Conservation (phyloP, 2,797 vertebrate genomes). For the Chelmon rostratus region DNA sequence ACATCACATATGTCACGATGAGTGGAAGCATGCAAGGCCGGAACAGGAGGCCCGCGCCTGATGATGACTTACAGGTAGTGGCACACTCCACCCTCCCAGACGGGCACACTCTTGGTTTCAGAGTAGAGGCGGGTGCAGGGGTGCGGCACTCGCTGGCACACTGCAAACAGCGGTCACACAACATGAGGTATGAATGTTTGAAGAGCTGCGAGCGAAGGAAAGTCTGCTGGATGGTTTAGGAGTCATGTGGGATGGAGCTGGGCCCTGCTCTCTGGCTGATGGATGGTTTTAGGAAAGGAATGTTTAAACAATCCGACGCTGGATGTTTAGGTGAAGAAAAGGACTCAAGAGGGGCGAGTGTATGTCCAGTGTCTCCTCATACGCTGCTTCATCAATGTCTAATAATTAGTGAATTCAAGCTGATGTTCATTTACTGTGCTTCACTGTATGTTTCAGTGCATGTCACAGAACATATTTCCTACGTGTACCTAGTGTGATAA, state of each 20-base stretch:
- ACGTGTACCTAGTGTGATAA: neutral
- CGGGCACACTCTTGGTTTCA: conserved; percentile 93
- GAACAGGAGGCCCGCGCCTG: neutral
- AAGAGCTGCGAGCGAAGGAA: conserved; percentile 21
- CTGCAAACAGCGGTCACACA: conserved; percentile 82
- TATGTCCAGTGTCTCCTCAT: conserved; percentile 41
- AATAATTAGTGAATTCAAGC: conserved; percentile 24
- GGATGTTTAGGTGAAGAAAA: conserved; percentile 71
- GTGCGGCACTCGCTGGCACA: conserved; percentile 92
- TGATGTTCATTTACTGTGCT: neutral
- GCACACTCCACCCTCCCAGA: conserved; percentile 94
- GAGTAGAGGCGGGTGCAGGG: conserved; percentile 95
- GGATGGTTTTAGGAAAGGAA: conserved; percentile 79
- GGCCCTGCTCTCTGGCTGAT: conserved; percentile 60
- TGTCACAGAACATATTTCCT: neutral
- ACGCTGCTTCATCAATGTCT: conserved; percentile 32
- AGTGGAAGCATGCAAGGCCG: conserved; percentile 10
- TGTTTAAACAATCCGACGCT: conserved; percentile 78
- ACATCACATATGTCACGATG: neutral
- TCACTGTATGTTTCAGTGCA: neutral
- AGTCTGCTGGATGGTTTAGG: conserved; percentile 58
- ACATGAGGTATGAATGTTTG: conserved; percentile 38
- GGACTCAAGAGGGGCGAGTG: conserved; percentile 45
- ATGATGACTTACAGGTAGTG: conserved; percentile 92
- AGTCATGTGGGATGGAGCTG: conserved; percentile 52